Evolutionary conservation across 2,797 vertebrate genomes (phyloP), one percentile per base, ranked within the genome.

Genomic region (Protosalanx chinensis): DNA sequence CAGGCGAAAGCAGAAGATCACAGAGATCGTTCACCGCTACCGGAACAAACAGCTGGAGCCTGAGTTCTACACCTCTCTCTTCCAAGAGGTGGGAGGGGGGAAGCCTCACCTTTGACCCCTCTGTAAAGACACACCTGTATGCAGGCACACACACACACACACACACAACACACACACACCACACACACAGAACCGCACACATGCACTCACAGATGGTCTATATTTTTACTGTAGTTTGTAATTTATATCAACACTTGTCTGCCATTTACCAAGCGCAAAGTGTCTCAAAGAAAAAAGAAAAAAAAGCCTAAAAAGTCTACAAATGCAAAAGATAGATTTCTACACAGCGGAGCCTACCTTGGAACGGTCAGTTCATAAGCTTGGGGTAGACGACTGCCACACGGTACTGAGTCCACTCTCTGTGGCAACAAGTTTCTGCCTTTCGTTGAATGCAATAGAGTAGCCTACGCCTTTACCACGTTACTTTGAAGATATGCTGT

Each of bases 31-130:
- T 83, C 94, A 97, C 86, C 97, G 95, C 62, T 98, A 98, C 82
- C 94, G 96, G 70, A 98, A 95, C 92, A 94, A 95, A 85, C 96
- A 97, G 82, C 88, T 98, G 89, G 97, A 98, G 88, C 96, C 96
- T 0, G 95, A 97, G 83, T 98, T 98, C 86, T 98, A 98, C 91
- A 97, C 96, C 86, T 96, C 96, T 0, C 95, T 98, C 87, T 98
- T 98, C 91, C 94, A 95, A 76, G 95, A 97, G 87, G 90, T 91
- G 70, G 89, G 89, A 65, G 88, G 90, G 71, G 89, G 87, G 67
- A 86, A 87, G 78, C 86, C 82, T 82, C 88, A 91, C 77, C 88
- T 88, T 75, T 91, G 90, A 90, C 76, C 68, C 63, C 69, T 69
- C 74, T 86, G 86, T 89, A 87, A 85, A 82, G 81, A 90, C 89